Base-by-base conservation (phyloP, 2,888 invertebrate genomes). In the Eugnorisma glareosa region DNA sequence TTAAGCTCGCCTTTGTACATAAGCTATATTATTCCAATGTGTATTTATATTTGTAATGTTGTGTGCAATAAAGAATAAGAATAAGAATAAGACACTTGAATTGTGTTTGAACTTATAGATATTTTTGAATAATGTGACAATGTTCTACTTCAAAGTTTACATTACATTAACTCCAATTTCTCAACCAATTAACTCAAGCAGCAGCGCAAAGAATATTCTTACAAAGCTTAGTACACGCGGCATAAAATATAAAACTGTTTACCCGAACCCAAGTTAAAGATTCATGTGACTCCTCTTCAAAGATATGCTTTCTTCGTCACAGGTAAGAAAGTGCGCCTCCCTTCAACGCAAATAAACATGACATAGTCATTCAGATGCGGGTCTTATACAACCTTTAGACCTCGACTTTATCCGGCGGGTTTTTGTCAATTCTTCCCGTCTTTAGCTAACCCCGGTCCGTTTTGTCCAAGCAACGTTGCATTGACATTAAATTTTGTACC, bases 281-380 rank as follows among this genome's bases (percentile, higher is more conserved):
- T 94, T 93, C 92, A 94, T 93, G 93, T 90, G 86, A 84, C 91
- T 94, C 91, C 92, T 93, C 91, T 91, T 93, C 91, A 92, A 92
- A 91, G 93, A 93, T 92, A 91, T 91, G 91, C 91, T 93, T 93
- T 89, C 89, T 89, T 86, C 90, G 86, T 86, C 90, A 92, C 86
- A 94, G 92, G 92, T 94, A 94, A 93, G 92, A 93, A 94, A 93
- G 91, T 90, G 90, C 89, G 90, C 91, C 77, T 92, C 91, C 92
- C 94, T 93, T 94, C 92, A 93, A 94, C 93, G 93, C 94, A 95
- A 96, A 96, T 96, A 95, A 94, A 95, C 95, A 95, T 94, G 94
- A 94, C 94, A 93, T 94, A 93, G 94, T 94, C 94, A 94, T 94
- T 94, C 93, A 94, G 88, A 90, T 91, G 91, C 91, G 91, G 90